Evolutionary conservation across 2,113 vertebrate genomes (phyloP).

Genomic region (Crypturellus undulatus): DNA sequence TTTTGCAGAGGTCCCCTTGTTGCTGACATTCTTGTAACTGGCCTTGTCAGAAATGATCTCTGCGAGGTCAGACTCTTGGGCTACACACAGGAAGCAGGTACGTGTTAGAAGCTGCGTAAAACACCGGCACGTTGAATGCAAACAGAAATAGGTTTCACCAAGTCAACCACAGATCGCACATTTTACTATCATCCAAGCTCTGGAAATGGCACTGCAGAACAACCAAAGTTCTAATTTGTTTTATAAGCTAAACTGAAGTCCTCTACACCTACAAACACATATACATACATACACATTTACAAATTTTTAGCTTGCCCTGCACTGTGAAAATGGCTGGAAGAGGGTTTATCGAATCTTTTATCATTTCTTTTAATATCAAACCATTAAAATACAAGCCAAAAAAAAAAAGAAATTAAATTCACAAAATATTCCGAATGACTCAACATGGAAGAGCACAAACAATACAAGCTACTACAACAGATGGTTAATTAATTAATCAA

Average conservation of each 20-base stretch:
- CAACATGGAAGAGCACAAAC: neutral
- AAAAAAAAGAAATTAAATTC: neutral
- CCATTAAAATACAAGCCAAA: neutral
- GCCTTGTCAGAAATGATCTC: neutral
- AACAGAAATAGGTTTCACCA: neutral
- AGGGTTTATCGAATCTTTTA: neutral
- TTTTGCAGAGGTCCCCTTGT: neutral
- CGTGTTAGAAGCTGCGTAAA: neutral
- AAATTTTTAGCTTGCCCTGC: neutral
- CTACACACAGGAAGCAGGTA: neutral
- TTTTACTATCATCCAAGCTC: neutral
- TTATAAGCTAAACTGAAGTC: neutral
- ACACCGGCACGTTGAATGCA: fast-evolving
- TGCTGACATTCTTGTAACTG: neutral
- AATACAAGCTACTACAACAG: neutral
- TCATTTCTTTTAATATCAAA: neutral
- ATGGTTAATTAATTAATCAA: neutral
- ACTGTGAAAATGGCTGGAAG: neutral
- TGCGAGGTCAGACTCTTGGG: neutral
- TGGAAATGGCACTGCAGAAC: neutral
- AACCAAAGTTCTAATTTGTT: neutral
- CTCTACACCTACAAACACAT: fast-evolving
- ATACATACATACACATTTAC: neutral
- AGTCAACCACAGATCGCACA: neutral
- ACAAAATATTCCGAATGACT: slow-evolving; percentile 5